These are phyloP conservation scores for Zygothrica quintamaculata DNA, from an alignment of 2,888 invertebrate genomes.

Conservation along the genomic window DNA sequence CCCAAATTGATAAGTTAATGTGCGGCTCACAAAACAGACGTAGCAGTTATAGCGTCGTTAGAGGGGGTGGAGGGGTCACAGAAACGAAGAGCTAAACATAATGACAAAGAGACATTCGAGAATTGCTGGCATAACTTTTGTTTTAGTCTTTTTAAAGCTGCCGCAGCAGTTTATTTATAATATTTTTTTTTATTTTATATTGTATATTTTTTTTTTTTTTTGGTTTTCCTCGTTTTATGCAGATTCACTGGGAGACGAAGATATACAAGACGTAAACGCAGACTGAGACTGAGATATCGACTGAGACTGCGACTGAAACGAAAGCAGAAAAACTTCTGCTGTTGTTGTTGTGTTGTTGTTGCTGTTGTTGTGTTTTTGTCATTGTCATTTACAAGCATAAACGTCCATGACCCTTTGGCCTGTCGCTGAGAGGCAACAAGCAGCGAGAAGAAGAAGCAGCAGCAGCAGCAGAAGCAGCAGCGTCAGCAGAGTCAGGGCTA, in stretches of 20 bases:
- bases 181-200: too few species aligned
- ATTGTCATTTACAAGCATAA: constrained; percentile 74
- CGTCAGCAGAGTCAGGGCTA: constrained; percentile 12
- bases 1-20: constrained; percentile 77
- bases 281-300: background rate
- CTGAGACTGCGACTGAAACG: constrained; percentile 5
- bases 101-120: constrained; percentile 50
- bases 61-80: background rate
- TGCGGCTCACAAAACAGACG: constrained; percentile 24
- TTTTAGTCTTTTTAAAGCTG: constrained; percentile 51
- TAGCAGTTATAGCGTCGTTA: too few species aligned
- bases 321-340: constrained; percentile 17
- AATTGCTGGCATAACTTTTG: constrained; percentile 55
- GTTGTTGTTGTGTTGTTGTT: constrained; percentile 21
- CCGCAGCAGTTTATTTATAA: constrained; percentile 34
- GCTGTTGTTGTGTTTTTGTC: constrained; percentile 33
- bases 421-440: constrained; percentile 38
- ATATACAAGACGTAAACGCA: constrained; percentile 26
- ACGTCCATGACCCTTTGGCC: constrained; percentile 79
- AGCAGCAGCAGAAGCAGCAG: too few species aligned
- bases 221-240: constrained; percentile 15
- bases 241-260: constrained; percentile 41
- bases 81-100: constrained; percentile 14
- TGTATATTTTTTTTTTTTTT: constrained; percentile 36
- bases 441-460: constrained; percentile 22